Base-by-base conservation (phyloP, 2,113 vertebrate genomes). In the Pedetes capensis region DNA sequence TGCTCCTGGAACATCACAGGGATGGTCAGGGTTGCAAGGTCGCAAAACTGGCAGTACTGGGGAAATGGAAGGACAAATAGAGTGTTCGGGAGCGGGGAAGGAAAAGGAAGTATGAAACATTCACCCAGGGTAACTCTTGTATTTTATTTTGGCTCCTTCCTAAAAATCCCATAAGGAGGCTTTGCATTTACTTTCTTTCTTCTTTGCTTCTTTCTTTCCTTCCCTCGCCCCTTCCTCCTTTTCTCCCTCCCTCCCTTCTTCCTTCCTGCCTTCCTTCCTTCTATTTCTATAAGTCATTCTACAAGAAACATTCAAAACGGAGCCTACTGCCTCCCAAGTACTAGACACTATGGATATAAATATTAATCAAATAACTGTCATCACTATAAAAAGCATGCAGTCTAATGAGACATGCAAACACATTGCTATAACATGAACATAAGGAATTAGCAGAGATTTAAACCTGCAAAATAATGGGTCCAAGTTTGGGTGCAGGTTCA, bases 241-340 rank as follows among this genome's bases (percentile, higher is more conserved):
- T 25, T 13, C 6, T 3, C 22, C 5, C 12, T 12, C 51, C 14
- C n/a, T 2, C 18, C 25, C 53, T 5, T 6, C 6, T 42, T 23
- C 37, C 22, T 55, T 3, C 29, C 74, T 86, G n/a, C 39, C 16
- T 42, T 25, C 81, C n/a, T 79, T 69, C 47, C 34, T 83, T 55
- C 29, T 42, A 69, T 81, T 55, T 59, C 55, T 42, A 32, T 47
- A 55, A 32, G n/a, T 61, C 5, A 51, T 79, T 96, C 27, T 78
- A 42, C 12, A 97, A 81, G 87, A 89, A 89, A 75, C 29, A 49
- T n/a, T 71, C n/a, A 64, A 61, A 68, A 32, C n/a, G 47, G 66
- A 95, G 71, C 49, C 39, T 55, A 25, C 79, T 4, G 2, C 22
- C 6, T 69, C 39, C 68, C n/a, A 49, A 23, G 34, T 57, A 34